Percentiles rank a stretch among this genome's conserved stretches.
phyloP scores from a whole-genome alignment of 2,888 invertebrate species.

The Tachina lurida region DNA sequence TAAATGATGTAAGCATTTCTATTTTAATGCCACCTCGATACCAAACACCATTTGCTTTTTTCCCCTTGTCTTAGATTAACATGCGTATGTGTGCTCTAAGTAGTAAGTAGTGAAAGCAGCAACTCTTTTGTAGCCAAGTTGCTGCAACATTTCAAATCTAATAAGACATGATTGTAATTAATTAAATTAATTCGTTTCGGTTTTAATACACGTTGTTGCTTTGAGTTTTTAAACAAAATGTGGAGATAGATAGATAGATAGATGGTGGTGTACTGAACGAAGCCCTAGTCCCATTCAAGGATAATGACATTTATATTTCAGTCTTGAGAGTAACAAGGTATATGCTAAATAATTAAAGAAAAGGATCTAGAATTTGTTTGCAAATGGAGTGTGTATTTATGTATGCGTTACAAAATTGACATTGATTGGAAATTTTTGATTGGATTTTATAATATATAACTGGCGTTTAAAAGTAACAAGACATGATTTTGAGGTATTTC shows the following conservation, averaged over 20 bases:
- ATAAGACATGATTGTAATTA: constrained; percentile 83
- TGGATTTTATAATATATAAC: constrained; percentile 70
- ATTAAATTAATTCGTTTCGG: constrained; percentile 83
- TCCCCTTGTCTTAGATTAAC: constrained; percentile 2
- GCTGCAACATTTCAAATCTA: constrained; percentile 76
- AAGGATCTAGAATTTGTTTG: not conserved
- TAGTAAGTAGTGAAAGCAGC: not conserved
- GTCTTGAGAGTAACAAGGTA: constrained; percentile 35
- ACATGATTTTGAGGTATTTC: constrained; percentile 53
- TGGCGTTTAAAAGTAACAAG: constrained; percentile 50
- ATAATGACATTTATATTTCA: constrained; percentile 62
- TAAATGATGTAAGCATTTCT: constrained; percentile 81
- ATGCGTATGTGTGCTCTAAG: constrained; percentile 16
- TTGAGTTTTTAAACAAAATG: constrained; percentile 30
- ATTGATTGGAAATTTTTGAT: constrained; percentile 82
- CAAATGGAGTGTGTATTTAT: not conserved
- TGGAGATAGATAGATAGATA: not conserved
- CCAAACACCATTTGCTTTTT: constrained; percentile 65
- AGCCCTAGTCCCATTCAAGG: constrained; percentile 64
- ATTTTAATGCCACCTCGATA: constrained; percentile 61
- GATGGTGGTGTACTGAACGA: constrained; percentile 3
- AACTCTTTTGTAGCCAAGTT: constrained; percentile 48
- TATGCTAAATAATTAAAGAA: no score
- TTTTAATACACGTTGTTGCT: constrained; percentile 81
- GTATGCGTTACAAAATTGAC: constrained; percentile 77